A percentile compares a stretch with the other conserved stretches of the same genome.
phyloP scores from a whole-genome alignment of 2,113 vertebrate species.

The Lipophrys pholis region DNA sequence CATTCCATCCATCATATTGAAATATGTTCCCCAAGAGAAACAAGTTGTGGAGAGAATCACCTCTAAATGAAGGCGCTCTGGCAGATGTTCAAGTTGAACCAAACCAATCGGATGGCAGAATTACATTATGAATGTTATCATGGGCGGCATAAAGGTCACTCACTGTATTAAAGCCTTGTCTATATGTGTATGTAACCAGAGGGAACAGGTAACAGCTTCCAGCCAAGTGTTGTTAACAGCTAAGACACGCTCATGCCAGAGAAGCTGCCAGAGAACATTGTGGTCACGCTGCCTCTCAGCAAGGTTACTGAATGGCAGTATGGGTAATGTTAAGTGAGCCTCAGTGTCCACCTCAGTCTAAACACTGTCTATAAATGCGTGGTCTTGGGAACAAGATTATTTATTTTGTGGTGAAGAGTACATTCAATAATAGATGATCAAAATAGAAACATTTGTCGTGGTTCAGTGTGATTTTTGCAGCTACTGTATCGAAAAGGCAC shows the following conservation, averaged over 20 bases:
- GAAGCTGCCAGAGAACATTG: conserved; percentile 30
- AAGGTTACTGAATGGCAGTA: conserved; percentile 50
- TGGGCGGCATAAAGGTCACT: background rate
- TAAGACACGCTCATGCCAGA: conserved; percentile 32
- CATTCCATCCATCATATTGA: no score
- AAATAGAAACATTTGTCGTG: background rate
- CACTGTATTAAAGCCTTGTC: background rate
- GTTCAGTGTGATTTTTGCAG: conserved; percentile 17
- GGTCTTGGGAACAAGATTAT: conserved; percentile 40
- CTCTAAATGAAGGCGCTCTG: no score
- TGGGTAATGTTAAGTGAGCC: conserved; percentile 28
- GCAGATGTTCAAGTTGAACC: no score
- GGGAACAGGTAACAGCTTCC: conserved; percentile 40
- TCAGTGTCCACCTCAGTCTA: conserved; percentile 33
- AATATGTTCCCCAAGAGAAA: no score
- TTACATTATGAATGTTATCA: background rate
- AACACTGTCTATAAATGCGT: conserved; percentile 8
- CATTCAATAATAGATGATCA: conserved; percentile 30
- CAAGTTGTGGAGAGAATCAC: no score
- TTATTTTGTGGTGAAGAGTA: conserved; percentile 7
- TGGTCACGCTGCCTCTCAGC: conserved; percentile 39
- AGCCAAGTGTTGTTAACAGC: conserved; percentile 26
- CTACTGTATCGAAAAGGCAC: conserved; percentile 7
- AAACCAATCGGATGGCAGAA: background rate
- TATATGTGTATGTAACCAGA: conserved; percentile 3